These are phyloP conservation scores for Onychorhynchus coronatus DNA, from an alignment of 2,113 vertebrate genomes.

Conservation along the genomic window DNA sequence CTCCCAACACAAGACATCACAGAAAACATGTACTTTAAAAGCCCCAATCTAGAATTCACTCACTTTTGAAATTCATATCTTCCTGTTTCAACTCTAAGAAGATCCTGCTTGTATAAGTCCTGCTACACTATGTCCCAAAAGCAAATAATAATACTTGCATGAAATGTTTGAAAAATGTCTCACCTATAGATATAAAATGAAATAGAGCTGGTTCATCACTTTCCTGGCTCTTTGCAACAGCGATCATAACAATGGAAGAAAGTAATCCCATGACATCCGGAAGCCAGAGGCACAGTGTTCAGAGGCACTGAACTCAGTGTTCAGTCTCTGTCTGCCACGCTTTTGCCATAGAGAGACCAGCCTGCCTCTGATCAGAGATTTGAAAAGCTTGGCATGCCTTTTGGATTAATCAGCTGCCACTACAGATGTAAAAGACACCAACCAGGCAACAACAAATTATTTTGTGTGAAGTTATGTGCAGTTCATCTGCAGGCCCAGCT, in stretches of 20 bases:
- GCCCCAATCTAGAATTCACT: not conserved
- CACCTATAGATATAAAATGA: not conserved
- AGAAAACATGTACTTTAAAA: not conserved
- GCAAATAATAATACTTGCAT: not conserved
- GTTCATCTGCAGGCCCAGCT: not conserved
- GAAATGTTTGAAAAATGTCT: not conserved
- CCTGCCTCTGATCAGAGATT: not conserved
- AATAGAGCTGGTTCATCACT: not conserved
- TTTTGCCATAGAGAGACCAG: not conserved
- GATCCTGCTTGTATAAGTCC: not conserved
- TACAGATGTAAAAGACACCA: not conserved
- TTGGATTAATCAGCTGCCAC: not conserved
- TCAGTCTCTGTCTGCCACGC: not conserved
- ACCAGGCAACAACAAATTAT: not conserved
- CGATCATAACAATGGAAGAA: not conserved
- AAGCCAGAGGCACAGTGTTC: not conserved
- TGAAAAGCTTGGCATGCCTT: not conserved
- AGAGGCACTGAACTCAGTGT: no score
- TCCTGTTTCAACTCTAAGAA: not conserved
- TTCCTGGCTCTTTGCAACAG: not conserved
- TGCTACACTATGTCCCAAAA: not conserved
- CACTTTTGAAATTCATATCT: not conserved
- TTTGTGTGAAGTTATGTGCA: not conserved
- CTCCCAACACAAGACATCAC: not conserved
- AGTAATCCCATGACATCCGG: fast-evolving